Conservation (phyloP, 1,140 invertebrate species). For the Drosophila guanche region DNA sequence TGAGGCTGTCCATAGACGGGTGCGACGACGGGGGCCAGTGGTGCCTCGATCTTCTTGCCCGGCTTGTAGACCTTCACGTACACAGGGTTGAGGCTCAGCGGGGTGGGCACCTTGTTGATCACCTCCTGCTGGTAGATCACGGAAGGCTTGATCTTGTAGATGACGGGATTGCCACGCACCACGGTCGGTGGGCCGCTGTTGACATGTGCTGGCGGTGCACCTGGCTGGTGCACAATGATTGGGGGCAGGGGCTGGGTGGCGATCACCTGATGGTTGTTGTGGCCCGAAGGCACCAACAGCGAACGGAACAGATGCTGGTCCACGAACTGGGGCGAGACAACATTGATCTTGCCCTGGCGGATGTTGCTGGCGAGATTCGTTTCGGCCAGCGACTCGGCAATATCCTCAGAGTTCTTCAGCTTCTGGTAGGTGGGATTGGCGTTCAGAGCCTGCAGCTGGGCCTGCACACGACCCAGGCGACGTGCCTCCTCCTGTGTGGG, state of each 20-base stretch:
- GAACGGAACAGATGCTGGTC: conserved; percentile 78
- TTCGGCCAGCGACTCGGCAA: conserved; percentile 75
- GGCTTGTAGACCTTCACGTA: conserved; percentile 83
- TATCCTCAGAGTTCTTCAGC: conserved; percentile 78
- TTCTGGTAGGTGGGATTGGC: conserved; percentile 74
- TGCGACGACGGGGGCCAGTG: conserved; percentile 71
- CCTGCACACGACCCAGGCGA: conserved; percentile 70
- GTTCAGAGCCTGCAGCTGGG: conserved; percentile 74
- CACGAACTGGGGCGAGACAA: conserved; percentile 77
- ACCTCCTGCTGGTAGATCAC: conserved; percentile 82
- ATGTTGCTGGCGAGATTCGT: conserved; percentile 75
- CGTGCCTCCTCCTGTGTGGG: conserved; percentile 65
- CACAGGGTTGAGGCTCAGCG: conserved; percentile 77
- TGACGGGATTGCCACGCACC: conserved; percentile 77
- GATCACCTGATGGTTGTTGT: conserved; percentile 79
- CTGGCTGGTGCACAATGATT: conserved; percentile 78
- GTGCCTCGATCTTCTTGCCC: conserved; percentile 78
- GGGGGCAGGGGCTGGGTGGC: conserved; percentile 79
- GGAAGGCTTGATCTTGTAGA: conserved; percentile 80
- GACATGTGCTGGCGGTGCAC: conserved; percentile 71
- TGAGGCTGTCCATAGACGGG: conserved; percentile 56
- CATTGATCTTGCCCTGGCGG: conserved; percentile 79
- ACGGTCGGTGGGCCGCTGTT: conserved; percentile 78
- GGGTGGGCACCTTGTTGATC: conserved; percentile 81
- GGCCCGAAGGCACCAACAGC: conserved; percentile 73